phyloP scores from a whole-genome alignment of 2,888 invertebrate species.

The Spilosoma lubricipeda region DNA sequence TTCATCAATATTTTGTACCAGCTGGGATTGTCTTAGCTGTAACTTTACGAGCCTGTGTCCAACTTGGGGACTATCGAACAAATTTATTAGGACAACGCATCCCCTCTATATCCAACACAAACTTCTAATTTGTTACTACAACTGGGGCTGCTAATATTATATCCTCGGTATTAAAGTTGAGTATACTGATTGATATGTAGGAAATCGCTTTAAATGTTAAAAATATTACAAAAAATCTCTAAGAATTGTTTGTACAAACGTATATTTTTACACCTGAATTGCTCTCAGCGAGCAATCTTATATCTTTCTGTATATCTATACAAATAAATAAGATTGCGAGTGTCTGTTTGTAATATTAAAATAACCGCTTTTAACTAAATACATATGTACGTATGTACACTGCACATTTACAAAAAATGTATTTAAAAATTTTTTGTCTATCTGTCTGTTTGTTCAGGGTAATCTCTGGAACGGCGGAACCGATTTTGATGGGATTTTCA shows the following conservation, averaged over 20 bases:
- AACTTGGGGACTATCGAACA: slow-evolving; percentile 42
- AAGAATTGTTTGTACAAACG: background rate
- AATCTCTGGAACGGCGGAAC: too few relatives aligned
- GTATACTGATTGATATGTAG: background rate
- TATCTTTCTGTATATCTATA: too few relatives aligned
- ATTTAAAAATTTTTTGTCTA: too few relatives aligned
- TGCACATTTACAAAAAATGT: too few relatives aligned
- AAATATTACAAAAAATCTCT: background rate
- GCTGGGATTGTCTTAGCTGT: slow-evolving; percentile 34
- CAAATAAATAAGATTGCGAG: too few relatives aligned
- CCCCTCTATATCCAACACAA: slow-evolving; percentile 57
- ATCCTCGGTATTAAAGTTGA: background rate
- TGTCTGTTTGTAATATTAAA: too few relatives aligned
- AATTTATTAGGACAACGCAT: slow-evolving; percentile 63
- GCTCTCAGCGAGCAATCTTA: too few relatives aligned
- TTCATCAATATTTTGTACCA: slow-evolving; percentile 36
- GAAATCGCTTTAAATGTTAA: too few relatives aligned
- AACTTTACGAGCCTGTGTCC: slow-evolving; percentile 48
- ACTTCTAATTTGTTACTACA: slow-evolving; percentile 47
- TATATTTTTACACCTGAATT: background rate
- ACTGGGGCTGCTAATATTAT: background rate
- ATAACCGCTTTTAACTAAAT: too few relatives aligned
- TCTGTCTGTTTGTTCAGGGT: too few relatives aligned
- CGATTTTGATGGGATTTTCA: too few relatives aligned
- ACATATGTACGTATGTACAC: too few relatives aligned